A percentile compares a stretch with the other conserved stretches of the same genome.
Conservation (phyloP, 2,888 invertebrate species). For the Diaphora mendica region DNA sequence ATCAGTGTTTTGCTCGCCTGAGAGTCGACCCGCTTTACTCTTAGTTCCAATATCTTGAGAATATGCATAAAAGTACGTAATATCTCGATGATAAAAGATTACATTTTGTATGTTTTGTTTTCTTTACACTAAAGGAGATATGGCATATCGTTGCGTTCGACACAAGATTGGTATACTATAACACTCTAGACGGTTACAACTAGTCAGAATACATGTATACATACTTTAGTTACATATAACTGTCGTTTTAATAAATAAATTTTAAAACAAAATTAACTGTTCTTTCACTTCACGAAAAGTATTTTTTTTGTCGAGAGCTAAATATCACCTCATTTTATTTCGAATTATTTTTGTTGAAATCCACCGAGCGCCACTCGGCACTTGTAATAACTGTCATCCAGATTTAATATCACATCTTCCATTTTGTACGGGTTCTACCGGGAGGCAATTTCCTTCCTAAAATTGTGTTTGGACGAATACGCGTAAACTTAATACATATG, state of each 20-base stretch:
- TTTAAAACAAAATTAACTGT: not conserved
- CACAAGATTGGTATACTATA: not conserved
- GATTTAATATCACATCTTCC: slow-evolving; percentile 84
- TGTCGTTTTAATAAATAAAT: not conserved
- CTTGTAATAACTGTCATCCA: slow-evolving; percentile 84
- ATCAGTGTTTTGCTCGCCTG: slow-evolving; percentile 40
- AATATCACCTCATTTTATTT: slow-evolving; percentile 70
- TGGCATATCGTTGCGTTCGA: not conserved
- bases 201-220: not conserved
- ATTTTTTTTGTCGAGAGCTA: slow-evolving; percentile 50
- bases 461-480: slow-evolving; percentile 83
- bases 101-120: too few relatives aligned
- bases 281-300: not conserved
- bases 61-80: too few relatives aligned
- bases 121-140: not conserved
- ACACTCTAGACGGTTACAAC: not conserved
- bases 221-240: not conserved
- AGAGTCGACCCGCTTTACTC: slow-evolving; percentile 27
- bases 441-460: slow-evolving; percentile 83
- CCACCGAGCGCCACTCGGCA: slow-evolving; percentile 65
- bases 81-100: too few relatives aligned
- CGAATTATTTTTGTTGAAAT: slow-evolving; percentile 66
- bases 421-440: slow-evolving; percentile 77
- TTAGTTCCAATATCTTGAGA: too few relatives aligned
- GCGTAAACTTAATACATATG: slow-evolving; percentile 81